Evolutionary conservation across 2,888 invertebrate species (phyloP), one percentile per base, ranked within the genome.

Genomic region (Caenorhabditis becei): DNA sequence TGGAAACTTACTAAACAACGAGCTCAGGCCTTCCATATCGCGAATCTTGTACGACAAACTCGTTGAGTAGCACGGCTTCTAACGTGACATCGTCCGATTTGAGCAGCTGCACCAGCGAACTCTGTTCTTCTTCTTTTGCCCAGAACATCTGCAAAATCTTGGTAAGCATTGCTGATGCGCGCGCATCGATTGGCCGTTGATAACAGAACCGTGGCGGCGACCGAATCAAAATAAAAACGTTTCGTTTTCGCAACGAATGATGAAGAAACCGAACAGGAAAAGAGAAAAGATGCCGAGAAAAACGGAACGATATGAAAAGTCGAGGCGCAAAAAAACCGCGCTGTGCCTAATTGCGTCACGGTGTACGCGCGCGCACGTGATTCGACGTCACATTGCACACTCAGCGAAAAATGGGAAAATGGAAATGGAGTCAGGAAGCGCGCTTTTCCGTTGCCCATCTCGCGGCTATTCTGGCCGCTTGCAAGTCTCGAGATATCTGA

Each of bases 1-100:
- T 32, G 4, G 23, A 20, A 26, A 59, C 84, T 80, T 35, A 88
- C 88, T 80, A 86, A n/a, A 80, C 44, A 10, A 88, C 56, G 1
- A 87, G 79, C 14, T 75, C 74, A 32, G 83, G 51, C 51, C 87
- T 83, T n/a, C 82, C 81, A 37, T 81, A 83, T 23, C 86, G 82
- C 4, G 83, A 69, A 62, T 88, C 87, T 70, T 88, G 87, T 11
- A 89, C 77, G 18, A 86, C 78, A 59, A 79, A 86, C 20, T 84
- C 82, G 71, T 89, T 85, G 26, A 81, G 83, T 10, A 89, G 80
- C 11, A 89, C 80, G 35, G 83, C 67, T 67, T 82, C 70, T 53
- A 88, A 56, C 20, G 77, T 85, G 58, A 82, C 77, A 23, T 83
- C 77, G 16, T 81, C 77, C 5, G 80, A 49, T 32, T 82, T 81